Conservation (phyloP, 2,888 invertebrate species). For the Pseudoips prasinana region DNA sequence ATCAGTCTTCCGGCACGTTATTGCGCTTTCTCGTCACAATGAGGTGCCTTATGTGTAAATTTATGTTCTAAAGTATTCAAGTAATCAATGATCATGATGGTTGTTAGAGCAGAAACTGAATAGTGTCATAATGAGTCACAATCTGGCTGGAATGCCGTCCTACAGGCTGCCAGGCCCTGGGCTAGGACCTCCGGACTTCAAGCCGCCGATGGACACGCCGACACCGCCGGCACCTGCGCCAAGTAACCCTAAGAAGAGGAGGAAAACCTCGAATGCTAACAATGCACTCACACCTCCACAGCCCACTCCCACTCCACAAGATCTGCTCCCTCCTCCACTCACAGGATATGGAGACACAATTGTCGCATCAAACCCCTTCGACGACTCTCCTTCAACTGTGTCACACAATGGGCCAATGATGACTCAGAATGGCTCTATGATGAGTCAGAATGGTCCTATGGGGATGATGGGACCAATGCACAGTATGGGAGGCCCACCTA, state of each 20-base stretch:
- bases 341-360: slow-evolving; percentile 96
- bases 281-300: slow-evolving; percentile 83
- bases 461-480: slow-evolving; percentile 84
- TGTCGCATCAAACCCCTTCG: slow-evolving; percentile 96
- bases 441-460: slow-evolving; percentile 86
- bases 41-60: slow-evolving; percentile 63
- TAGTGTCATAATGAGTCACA: slow-evolving; percentile 86
- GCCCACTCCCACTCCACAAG: slow-evolving; percentile 87
- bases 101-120: slow-evolving; percentile 61
- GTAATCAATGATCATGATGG: slow-evolving; percentile 55
- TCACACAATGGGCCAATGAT: slow-evolving; percentile 83
- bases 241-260: slow-evolving; percentile 93
- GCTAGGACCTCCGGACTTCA: slow-evolving; percentile 87
- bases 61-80: slow-evolving; percentile 48
- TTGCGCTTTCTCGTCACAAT: slow-evolving; percentile 67
- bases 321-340: slow-evolving; percentile 92
- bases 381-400: slow-evolving; percentile 90
- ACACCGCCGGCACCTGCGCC: slow-evolving; percentile 88
- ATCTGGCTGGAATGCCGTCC: slow-evolving; percentile 90
- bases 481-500: slow-evolving; percentile 83
- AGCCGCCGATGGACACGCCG: slow-evolving; percentile 86
- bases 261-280: slow-evolving; percentile 89
- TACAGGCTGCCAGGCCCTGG: slow-evolving; percentile 89
- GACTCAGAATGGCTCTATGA: slow-evolving; percentile 84
- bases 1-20: slow-evolving; percentile 67